A percentile compares a stretch with the other conserved stretches of the same genome.
phyloP scores from a whole-genome alignment of 1,140 invertebrate species.

The Sogatella furcifera region DNA sequence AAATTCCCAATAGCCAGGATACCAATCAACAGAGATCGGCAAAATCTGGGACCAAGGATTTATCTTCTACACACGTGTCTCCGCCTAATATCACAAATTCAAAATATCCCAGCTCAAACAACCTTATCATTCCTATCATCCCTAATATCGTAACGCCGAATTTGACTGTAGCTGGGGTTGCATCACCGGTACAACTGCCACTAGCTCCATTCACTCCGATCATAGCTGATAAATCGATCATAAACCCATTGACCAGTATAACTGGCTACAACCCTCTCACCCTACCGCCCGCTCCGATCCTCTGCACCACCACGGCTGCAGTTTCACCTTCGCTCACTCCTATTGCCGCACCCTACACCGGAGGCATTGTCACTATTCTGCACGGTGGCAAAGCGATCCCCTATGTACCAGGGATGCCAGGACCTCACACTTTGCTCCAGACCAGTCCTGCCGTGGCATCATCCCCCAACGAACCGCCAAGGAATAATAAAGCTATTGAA shows the following conservation, averaged over 20 bases:
- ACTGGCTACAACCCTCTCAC: slow-evolving; percentile 61
- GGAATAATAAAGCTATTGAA: not conserved
- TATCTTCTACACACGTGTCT: not conserved
- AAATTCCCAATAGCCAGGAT: not conserved
- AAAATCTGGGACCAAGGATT: not conserved
- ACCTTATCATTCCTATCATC: slow-evolving; percentile 42
- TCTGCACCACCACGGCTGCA: not conserved
- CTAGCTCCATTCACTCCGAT: slow-evolving; percentile 25
- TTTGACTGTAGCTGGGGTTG: slow-evolving; percentile 26
- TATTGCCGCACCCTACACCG: slow-evolving; percentile 6
- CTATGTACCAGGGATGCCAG: slow-evolving; percentile 76
- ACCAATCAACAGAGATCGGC: not conserved
- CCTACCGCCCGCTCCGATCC: slow-evolving; percentile 31
- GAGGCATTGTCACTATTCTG: slow-evolving; percentile 27
- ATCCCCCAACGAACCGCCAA: not conserved
- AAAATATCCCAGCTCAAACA: slow-evolving; percentile 31
- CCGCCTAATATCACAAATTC: not conserved
- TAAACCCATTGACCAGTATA: slow-evolving; percentile 40
- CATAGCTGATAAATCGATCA: slow-evolving; percentile 30
- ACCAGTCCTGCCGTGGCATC: slow-evolving; percentile 7
- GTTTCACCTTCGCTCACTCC: slow-evolving; percentile 3
- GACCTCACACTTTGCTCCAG: slow-evolving; percentile 37
- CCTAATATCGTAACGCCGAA: slow-evolving; percentile 45
- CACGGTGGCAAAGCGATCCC: slow-evolving; percentile 62
- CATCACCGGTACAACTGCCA: not conserved